These are phyloP conservation scores for Mizuhopecten yessoensis DNA, from an alignment of 1,140 invertebrate species.

Conservation along the genomic window DNA sequence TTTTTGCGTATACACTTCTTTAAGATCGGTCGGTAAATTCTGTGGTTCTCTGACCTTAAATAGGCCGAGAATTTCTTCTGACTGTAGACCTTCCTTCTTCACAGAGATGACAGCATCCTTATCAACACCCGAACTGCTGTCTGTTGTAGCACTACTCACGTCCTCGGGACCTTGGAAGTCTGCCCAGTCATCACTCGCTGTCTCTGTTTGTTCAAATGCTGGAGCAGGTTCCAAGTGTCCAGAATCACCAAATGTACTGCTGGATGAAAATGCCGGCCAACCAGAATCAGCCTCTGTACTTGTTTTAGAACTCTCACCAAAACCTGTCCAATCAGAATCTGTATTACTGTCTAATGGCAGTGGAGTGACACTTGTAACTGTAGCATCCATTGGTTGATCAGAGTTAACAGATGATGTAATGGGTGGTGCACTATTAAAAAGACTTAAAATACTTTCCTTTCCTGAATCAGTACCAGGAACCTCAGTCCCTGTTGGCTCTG, in stretches of 20 bases:
- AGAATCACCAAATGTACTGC: slow-evolving; percentile 34
- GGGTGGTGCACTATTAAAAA: slow-evolving; percentile 23
- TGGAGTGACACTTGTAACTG: not conserved
- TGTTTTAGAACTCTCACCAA: slow-evolving; percentile 44
- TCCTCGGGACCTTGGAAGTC: slow-evolving; percentile 46
- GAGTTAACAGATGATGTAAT: not conserved
- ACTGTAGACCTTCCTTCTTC: slow-evolving; percentile 74
- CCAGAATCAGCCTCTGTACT: slow-evolving; percentile 50
- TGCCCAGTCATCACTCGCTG: slow-evolving; percentile 52
- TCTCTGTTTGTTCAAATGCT: slow-evolving; percentile 8
- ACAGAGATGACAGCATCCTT: slow-evolving; percentile 65
- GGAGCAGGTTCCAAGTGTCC: not conserved
- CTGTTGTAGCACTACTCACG: not conserved
- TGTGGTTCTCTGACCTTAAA: slow-evolving; percentile 75
- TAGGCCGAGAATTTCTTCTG: slow-evolving; percentile 74
- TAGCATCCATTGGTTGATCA: not conserved
- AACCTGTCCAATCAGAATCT: slow-evolving; percentile 53
- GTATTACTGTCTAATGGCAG: not conserved
- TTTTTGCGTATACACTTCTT: not conserved
- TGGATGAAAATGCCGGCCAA: slow-evolving; percentile 63
- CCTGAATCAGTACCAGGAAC: slow-evolving; percentile 42
- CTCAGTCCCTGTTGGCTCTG: not conserved
- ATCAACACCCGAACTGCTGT: not conserved
- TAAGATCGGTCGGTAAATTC: not conserved
- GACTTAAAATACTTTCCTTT: slow-evolving; percentile 39